These are phyloP conservation scores for Colletes gigas DNA, from an alignment of 1,140 invertebrate genomes.

Conservation along the genomic window DNA sequence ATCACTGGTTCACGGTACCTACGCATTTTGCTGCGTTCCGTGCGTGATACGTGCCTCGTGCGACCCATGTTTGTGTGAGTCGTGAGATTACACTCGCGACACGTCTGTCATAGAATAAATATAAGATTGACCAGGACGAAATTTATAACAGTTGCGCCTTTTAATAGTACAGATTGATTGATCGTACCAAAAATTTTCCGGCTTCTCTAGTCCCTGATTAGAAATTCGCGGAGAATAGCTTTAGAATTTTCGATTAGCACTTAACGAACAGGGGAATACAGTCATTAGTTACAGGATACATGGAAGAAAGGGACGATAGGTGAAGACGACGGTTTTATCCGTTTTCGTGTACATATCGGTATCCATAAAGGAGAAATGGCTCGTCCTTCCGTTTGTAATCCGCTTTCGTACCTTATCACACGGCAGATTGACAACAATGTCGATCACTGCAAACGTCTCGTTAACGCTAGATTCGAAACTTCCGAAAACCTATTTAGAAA, in stretches of 20 bases:
- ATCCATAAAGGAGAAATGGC: slow-evolving; percentile 71
- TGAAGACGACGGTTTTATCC: slow-evolving; percentile 34
- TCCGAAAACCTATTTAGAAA: slow-evolving; percentile 90
- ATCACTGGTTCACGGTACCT: not conserved
- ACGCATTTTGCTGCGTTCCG: slow-evolving; percentile 14
- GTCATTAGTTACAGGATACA: slow-evolving; percentile 42
- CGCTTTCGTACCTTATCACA: slow-evolving; percentile 79
- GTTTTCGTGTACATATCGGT: slow-evolving; percentile 30
- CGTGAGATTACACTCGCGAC: slow-evolving; percentile 25
- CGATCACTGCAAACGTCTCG: slow-evolving; percentile 82
- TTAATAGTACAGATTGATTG: slow-evolving; percentile 23
- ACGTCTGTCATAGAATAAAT: slow-evolving; percentile 49
- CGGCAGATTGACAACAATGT: slow-evolving; percentile 80
- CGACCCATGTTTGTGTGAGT: slow-evolving; percentile 13
- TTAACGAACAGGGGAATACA: slow-evolving; percentile 19
- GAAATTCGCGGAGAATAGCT: not conserved
- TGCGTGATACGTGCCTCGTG: slow-evolving; percentile 40
- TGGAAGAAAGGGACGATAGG: slow-evolving; percentile 62
- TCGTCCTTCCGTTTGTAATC: slow-evolving; percentile 78
- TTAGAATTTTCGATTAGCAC: not conserved
- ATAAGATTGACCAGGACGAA: slow-evolving; percentile 37
- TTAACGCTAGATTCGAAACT: slow-evolving; percentile 84
- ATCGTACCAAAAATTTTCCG: slow-evolving; percentile 14
- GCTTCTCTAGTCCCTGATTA: not conserved
- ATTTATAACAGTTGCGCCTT: slow-evolving; percentile 35